phyloP scores from a whole-genome alignment of 2,113 vertebrate genomes.

The Struthidea cinerea region DNA sequence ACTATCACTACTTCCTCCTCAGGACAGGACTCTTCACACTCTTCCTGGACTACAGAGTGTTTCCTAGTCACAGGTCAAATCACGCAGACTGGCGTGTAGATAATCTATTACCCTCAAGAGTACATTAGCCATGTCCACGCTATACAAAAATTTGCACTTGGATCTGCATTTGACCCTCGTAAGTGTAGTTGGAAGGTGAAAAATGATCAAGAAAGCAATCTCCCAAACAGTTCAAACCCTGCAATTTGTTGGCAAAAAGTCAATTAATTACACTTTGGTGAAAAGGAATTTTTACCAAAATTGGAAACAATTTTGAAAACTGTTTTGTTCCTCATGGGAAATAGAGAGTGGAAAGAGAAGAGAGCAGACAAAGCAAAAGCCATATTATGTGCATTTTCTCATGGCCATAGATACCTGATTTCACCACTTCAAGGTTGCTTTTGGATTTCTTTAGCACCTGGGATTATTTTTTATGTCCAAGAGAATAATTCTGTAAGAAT shows the following conservation, averaged over 20 bases:
- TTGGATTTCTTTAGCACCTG: neutral
- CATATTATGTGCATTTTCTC: neutral
- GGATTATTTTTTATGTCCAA: neutral
- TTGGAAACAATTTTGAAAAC: neutral
- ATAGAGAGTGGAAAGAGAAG: neutral
- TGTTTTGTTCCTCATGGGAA: neutral
- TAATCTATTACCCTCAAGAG: neutral
- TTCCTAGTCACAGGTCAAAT: neutral
- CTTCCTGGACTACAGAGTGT: neutral
- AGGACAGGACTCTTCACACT: neutral
- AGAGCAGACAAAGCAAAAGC: neutral
- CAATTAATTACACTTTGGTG: neutral
- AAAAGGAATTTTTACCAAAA: neutral
- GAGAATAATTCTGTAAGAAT: neutral
- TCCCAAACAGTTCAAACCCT: accelerated
- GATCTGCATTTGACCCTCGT: neutral
- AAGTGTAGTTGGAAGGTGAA: neutral
- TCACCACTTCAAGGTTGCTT: neutral
- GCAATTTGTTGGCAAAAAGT: neutral
- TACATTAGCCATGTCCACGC: neutral
- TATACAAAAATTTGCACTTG: neutral
- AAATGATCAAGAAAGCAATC: neutral
- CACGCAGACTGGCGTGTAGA: neutral
- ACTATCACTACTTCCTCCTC: neutral
- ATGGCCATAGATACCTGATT: neutral